Percentiles rank a stretch among this genome's conserved stretches.
These are phyloP conservation scores for Artemisiospiza belli DNA, from an alignment of 2,113 vertebrate species.

Conservation along the genomic window DNA sequence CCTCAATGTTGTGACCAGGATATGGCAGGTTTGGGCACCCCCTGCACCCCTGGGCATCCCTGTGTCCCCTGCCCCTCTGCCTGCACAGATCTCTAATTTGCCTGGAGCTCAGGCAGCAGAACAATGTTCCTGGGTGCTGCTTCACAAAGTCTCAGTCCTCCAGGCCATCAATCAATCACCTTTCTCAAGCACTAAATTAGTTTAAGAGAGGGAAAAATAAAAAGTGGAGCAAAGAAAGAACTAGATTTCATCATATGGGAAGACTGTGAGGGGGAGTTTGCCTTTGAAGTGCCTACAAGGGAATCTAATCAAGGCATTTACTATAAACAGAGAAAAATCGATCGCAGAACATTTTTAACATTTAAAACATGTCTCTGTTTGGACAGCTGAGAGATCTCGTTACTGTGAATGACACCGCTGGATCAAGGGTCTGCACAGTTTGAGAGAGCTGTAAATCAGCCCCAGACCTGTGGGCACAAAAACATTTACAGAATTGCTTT, in stretches of 20 bases:
- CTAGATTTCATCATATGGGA: constrained; percentile 3
- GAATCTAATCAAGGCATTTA: constrained; percentile 66
- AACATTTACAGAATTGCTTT: constrained; percentile 47
- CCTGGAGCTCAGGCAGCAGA: neutral
- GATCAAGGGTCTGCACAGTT: constrained; percentile 53
- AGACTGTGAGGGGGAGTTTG: constrained; percentile 1
- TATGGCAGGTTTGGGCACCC: neutral
- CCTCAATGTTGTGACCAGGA: rapidly evolving
- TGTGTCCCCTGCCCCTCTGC: neutral
- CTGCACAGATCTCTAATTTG: neutral
- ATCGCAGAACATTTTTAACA: constrained; percentile 65
- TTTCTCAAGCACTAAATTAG: constrained; percentile 10
- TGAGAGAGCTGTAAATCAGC: constrained; percentile 63
- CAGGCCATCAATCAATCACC: constrained; percentile 28
- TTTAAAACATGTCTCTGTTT: constrained; percentile 64
- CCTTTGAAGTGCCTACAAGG: constrained; percentile 42
- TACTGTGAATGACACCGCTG: constrained; percentile 34
- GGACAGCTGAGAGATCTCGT: constrained; percentile 65
- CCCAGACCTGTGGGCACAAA: constrained; percentile 36
- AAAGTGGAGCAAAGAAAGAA: constrained; percentile 14
- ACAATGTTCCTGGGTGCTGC: neutral
- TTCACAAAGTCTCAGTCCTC: neutral
- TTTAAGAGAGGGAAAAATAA: constrained; percentile 29
- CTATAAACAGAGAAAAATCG: constrained; percentile 65
- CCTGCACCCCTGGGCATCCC: neutral